These are phyloP conservation scores for Characodon lateralis DNA, from an alignment of 2,797 vertebrate genomes.

Conservation along the genomic window DNA sequence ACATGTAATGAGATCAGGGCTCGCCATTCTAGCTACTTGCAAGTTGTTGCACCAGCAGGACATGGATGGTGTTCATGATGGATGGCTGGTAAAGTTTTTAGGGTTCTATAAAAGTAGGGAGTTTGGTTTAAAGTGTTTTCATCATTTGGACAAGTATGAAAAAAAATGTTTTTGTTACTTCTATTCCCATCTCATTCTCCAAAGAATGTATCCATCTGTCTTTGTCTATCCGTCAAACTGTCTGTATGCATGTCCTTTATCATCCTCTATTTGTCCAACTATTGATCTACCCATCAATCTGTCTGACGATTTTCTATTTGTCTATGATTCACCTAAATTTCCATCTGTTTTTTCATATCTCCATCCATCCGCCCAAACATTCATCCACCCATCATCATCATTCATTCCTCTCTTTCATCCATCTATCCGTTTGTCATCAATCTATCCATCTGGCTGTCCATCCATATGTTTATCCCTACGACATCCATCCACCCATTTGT, in stretches of 20 bases:
- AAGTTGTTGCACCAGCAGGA: background rate
- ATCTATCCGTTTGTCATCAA: background rate
- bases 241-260: background rate
- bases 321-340: background rate
- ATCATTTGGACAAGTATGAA: background rate
- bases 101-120: background rate
- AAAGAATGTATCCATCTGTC: background rate
- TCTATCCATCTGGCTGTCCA: background rate
- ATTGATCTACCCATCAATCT: too few species aligned
- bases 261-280: too few species aligned
- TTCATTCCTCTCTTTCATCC: too few species aligned
- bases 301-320: background rate
- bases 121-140: background rate
- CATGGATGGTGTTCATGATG: background rate
- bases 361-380: too few species aligned
- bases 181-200: background rate
- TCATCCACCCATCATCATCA: too few species aligned
- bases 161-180: background rate
- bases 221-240: background rate
- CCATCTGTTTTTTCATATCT: too few species aligned
- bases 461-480: background rate
- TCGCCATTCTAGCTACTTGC: background rate
- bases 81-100: background rate
- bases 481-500: background rate
- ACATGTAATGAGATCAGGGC: background rate